phyloP scores from a whole-genome alignment of 2,113 vertebrate genomes.

The Notothenia coriiceps region DNA sequence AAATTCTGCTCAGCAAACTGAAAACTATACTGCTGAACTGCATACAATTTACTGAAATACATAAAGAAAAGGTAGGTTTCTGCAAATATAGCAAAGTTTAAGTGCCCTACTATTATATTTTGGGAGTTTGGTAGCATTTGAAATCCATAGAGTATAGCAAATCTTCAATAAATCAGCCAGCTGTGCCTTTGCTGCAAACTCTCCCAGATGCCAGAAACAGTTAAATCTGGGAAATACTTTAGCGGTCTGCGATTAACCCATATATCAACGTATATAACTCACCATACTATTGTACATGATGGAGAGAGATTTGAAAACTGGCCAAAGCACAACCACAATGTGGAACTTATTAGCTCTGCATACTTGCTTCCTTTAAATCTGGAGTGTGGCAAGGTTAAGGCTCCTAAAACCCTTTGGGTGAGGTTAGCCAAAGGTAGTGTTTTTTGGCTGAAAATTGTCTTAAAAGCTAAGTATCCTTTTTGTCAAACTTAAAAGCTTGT shows the following conservation, averaged over 20 bases:
- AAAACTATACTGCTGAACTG: neutral
- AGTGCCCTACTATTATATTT: neutral
- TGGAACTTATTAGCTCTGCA: conserved; percentile 1
- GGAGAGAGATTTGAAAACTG: conserved; percentile 38
- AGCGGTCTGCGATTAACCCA: conserved; percentile 48
- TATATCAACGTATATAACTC: conserved; percentile 58
- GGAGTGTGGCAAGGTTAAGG: conserved; percentile 1
- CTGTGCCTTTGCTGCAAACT: conserved; percentile 46
- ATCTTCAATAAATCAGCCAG: conserved; percentile 67
- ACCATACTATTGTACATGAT: conserved; percentile 18
- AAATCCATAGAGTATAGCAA: conserved; percentile 10
- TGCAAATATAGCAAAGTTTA: conserved; percentile 8
- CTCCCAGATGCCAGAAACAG: conserved; percentile 52
- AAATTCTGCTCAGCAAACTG: neutral
- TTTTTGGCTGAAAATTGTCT: neutral
- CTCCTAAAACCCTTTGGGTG: neutral
- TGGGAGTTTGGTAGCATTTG: conserved; percentile 15
- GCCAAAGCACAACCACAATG: conserved; percentile 31
- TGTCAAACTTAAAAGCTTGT: too few relatives aligned
- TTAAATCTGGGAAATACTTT: conserved; percentile 49
- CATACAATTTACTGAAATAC: neutral
- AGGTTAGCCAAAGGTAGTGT: conserved; percentile 4
- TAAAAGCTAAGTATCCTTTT: too few relatives aligned
- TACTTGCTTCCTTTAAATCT: neutral
- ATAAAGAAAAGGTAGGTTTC: conserved; percentile 1